These are phyloP conservation scores for Danio aesculapii DNA, from an alignment of 2,797 vertebrate species.

Conservation along the genomic window DNA sequence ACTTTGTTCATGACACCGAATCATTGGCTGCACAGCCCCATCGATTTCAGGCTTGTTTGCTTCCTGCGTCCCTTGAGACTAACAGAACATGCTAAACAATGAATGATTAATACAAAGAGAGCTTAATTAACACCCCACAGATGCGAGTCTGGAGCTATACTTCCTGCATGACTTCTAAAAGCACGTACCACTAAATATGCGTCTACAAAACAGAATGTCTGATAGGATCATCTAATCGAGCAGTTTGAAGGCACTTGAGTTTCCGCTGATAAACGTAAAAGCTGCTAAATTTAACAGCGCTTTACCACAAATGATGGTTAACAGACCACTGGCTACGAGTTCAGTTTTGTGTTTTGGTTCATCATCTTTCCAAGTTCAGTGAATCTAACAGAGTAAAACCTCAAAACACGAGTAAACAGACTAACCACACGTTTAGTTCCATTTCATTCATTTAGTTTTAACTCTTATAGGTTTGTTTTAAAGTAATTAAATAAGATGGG, in stretches of 20 bases:
- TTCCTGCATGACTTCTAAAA: neutral
- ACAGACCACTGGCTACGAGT: neutral
- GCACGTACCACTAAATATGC: neutral
- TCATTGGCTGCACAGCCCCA: slow-evolving; percentile 8
- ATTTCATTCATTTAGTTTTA: too few species aligned
- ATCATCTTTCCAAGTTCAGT: too few species aligned
- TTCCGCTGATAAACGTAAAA: neutral
- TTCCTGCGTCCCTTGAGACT: slow-evolving; percentile 38
- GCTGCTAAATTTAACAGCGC: too few species aligned
- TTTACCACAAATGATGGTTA: neutral
- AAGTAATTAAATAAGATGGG: too few species aligned
- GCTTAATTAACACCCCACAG: slow-evolving; percentile 8
- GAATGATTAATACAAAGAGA: slow-evolving; percentile 33
- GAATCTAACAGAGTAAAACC: too few species aligned
- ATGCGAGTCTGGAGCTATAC: neutral
- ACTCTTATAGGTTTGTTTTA: too few species aligned
- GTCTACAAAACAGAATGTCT: neutral
- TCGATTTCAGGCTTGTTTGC: neutral
- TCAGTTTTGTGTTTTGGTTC: neutral
- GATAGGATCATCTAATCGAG: neutral
- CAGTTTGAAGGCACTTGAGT: neutral
- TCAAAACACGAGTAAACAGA: too few species aligned
- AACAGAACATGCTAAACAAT: slow-evolving; percentile 20
- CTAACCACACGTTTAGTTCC: too few species aligned
- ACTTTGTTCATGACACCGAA: slow-evolving; percentile 2